Percentiles rank a stretch among this genome's conserved stretches.
Conservation (phyloP, 1,140 invertebrate species). For the Meloidogyne floridensis region DNA sequence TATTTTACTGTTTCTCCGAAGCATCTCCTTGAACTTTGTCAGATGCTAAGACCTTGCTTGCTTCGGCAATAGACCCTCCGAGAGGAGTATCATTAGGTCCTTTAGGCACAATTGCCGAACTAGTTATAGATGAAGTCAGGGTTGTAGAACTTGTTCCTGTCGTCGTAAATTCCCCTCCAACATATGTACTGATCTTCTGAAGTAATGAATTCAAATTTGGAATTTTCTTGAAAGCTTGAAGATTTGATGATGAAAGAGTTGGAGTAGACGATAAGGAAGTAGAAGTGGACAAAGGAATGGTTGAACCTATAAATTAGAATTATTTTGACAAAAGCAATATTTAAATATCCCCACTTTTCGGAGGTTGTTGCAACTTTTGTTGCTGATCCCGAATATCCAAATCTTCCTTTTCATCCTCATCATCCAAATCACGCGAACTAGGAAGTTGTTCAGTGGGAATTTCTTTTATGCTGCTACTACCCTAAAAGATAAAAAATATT, state of each 20-base stretch:
- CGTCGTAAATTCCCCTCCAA: not conserved
- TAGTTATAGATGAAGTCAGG: not conserved
- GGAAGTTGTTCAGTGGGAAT: constrained; percentile 16
- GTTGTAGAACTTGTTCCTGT: not conserved
- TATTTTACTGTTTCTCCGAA: not conserved
- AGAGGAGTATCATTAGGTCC: not conserved
- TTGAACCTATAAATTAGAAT: not conserved
- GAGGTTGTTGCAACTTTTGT: not conserved
- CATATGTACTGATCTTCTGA: not conserved
- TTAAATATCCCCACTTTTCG: not conserved
- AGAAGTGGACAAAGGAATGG: not conserved
- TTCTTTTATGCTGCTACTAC: constrained; percentile 13
- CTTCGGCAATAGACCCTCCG: not conserved
- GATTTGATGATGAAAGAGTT: not conserved
- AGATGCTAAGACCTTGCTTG: not conserved
- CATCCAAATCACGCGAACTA: not conserved
- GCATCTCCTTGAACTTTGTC: not conserved
- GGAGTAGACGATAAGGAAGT: not conserved
- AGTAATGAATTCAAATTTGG: not conserved
- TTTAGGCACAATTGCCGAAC: not conserved
- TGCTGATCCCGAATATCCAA: constrained; percentile 21
- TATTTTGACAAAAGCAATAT: no score
- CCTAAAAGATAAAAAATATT: not conserved
- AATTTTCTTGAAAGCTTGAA: not conserved
- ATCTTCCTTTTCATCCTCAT: constrained; percentile 18